Conservation (phyloP, 1,140 invertebrate species). For the Oryctes rhinoceros region DNA sequence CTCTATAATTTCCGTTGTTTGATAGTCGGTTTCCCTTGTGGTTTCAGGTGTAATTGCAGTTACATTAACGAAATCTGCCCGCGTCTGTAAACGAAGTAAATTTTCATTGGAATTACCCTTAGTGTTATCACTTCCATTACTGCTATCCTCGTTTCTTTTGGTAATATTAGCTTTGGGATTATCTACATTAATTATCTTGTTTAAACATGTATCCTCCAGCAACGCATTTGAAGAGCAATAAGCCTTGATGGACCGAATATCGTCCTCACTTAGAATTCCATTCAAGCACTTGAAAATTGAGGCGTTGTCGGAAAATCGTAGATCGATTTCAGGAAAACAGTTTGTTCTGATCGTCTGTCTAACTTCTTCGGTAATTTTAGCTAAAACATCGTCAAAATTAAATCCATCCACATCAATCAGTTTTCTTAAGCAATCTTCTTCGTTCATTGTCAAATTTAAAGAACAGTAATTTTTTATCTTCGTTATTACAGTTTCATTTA, state of each 20-base stretch:
- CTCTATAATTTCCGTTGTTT: not conserved
- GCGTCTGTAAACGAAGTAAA: not conserved
- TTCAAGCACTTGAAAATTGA: not conserved
- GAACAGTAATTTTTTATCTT: not conserved
- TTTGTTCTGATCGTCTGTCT: not conserved
- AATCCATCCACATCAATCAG: not conserved
- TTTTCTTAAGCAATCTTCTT: not conserved
- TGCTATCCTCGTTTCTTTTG: not conserved
- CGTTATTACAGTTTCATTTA: not conserved
- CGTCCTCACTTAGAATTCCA: not conserved
- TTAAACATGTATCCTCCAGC: not conserved
- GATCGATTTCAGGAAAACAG: slow-evolving; percentile 5
- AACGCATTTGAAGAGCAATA: not conserved
- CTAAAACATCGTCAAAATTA: not conserved
- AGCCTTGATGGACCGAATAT: not conserved
- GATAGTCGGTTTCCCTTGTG: not conserved
- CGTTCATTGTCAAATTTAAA: not conserved
- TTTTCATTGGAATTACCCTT: not conserved
- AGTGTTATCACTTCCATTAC: not conserved
- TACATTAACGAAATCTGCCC: not conserved
- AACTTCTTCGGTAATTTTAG: not conserved
- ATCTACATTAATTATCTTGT: not conserved
- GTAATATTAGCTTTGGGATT: not conserved
- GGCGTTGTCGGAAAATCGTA: not conserved
- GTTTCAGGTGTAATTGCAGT: not conserved